Evolutionary conservation across 1,140 invertebrate genomes (phyloP).

Genomic region (Sycophaga agraensis): DNA sequence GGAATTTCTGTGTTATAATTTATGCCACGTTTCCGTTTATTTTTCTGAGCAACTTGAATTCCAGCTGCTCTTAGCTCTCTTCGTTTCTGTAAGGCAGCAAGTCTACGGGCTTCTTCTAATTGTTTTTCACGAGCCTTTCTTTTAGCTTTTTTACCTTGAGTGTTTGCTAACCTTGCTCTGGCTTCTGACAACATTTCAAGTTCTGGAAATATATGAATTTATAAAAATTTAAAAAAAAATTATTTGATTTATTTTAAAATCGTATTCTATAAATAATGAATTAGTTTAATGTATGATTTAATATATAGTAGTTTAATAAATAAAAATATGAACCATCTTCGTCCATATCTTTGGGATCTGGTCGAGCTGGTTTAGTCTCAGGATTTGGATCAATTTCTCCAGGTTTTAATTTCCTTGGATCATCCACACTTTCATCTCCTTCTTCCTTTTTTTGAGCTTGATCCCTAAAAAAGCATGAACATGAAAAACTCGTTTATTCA

Average conservation of each 20-base stretch:
- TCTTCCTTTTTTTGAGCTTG: constrained; percentile 98
- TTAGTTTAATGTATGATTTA: no score
- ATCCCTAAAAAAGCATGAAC: constrained; percentile 66
- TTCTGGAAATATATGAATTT: constrained; percentile 65
- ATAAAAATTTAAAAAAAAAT: background rate
- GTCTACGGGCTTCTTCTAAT: constrained; percentile 92
- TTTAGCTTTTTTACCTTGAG: constrained; percentile 99
- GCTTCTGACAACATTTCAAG: constrained; percentile 99
- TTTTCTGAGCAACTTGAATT: constrained; percentile 81
- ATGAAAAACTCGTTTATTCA: background rate
- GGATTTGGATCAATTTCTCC: constrained; percentile 99
- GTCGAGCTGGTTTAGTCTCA: constrained; percentile 97
- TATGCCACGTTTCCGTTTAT: constrained; percentile 77
- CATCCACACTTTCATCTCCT: constrained; percentile 87
- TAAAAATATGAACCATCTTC: constrained; percentile 79
- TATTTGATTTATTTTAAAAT: background rate
- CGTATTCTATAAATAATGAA: no score
- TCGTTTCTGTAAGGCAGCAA: constrained; percentile 95
- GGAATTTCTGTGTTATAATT: constrained; percentile 99
- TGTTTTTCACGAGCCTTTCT: constrained; percentile 98
- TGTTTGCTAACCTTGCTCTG: constrained; percentile 95
- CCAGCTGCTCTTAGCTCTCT: constrained; percentile 96
- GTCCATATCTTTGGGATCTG: constrained; percentile 99
- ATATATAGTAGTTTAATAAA: background rate
- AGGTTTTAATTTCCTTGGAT: constrained; percentile 95